Percentiles rank a stretch among this genome's conserved stretches.
Conservation (phyloP, 2,888 invertebrate genomes). For the Malachius bipustulatus region DNA sequence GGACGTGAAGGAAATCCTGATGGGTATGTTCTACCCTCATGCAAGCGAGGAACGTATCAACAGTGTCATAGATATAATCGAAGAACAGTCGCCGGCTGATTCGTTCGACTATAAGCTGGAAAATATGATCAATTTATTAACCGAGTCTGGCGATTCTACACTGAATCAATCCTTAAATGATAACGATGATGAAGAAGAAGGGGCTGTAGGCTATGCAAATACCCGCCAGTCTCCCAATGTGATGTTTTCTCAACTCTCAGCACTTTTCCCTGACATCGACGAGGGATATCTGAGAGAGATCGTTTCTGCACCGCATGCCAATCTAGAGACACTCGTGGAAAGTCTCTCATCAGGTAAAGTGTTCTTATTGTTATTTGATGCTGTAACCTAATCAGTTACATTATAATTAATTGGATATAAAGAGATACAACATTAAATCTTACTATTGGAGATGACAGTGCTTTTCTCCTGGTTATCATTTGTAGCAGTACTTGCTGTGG, state of each 20-base stretch:
- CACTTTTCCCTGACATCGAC: not conserved
- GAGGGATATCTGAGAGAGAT: not conserved
- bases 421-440: too few species aligned
- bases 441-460: too few species aligned
- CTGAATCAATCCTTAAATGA: too few species aligned
- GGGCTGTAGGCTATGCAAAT: not conserved
- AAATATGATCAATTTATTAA: constrained; percentile 1
- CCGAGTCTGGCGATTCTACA: not conserved
- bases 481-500: too few species aligned
- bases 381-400: not conserved
- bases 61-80: not conserved
- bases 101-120: not conserved
- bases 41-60: not conserved
- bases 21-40: not conserved
- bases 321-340: not conserved
- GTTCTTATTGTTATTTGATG: not conserved
- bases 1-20: too few species aligned
- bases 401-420: not conserved
- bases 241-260: too few species aligned
- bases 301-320: not conserved
- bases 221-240: not conserved
- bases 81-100: not conserved
- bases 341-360: not conserved
- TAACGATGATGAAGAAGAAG: not conserved
- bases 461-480: too few species aligned